phyloP scores from a whole-genome alignment of 2,797 vertebrate genomes.

The Fistularia tabacaria region DNA sequence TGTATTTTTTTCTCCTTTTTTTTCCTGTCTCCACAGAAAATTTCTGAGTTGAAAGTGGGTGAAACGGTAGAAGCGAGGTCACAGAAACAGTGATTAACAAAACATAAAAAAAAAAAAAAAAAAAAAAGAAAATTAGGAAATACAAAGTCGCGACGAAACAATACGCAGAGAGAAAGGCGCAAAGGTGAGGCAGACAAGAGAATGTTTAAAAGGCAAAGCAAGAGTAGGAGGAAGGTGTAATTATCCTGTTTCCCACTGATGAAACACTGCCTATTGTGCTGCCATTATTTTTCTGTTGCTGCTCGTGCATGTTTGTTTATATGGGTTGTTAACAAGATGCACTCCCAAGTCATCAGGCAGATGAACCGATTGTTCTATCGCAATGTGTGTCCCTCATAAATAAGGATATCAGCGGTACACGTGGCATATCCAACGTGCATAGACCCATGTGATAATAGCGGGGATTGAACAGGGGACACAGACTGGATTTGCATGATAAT shows the following conservation, averaged over 20 bases:
- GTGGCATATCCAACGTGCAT: constrained; percentile 1
- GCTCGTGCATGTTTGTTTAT: constrained; percentile 61
- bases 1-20: neutral
- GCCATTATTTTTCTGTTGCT: constrained; percentile 49
- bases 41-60: constrained; percentile 38
- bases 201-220: constrained; percentile 52
- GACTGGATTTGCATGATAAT: no score
- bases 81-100: neutral
- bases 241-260: constrained; percentile 65
- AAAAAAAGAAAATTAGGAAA: no score
- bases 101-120: no score
- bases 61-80: constrained; percentile 15
- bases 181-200: constrained; percentile 34
- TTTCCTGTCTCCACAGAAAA: constrained; percentile 20
- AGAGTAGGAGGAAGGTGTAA: constrained; percentile 56
- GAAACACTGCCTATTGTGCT: constrained; percentile 58
- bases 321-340: constrained; percentile 60
- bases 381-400: constrained; percentile 25
- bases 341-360: constrained; percentile 38
- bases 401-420: constrained; percentile 27
- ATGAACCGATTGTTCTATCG: constrained; percentile 53
- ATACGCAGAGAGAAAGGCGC: constrained; percentile 10
- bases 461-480: no score
- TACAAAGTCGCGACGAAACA: constrained; percentile 3
- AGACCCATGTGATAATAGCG: neutral